phyloP scores from a whole-genome alignment of 1,140 invertebrate genomes.

The Stegodyphus dumicola region DNA sequence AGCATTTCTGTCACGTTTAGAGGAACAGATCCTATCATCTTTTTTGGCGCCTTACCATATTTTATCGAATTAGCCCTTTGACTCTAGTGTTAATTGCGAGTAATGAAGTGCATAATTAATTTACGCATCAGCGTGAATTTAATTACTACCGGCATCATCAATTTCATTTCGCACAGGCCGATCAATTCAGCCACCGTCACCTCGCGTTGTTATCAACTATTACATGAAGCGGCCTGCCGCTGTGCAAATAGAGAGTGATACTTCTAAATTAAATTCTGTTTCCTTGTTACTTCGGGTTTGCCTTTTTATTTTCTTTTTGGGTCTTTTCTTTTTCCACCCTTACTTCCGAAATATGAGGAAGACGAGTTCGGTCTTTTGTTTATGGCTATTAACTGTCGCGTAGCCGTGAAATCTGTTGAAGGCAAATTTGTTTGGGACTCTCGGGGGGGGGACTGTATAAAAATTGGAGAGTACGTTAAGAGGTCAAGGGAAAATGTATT shows the following conservation, averaged over 20 bases:
- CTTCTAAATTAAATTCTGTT: conserved; percentile 26
- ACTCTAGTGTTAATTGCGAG: conserved; percentile 45
- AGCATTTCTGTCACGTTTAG: background rate
- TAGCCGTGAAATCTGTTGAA: background rate
- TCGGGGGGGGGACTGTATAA: background rate
- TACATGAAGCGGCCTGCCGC: background rate
- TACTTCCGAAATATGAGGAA: background rate
- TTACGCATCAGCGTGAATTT: conserved; percentile 36
- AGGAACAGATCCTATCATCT: background rate
- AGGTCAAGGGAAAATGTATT: too few relatives aligned
- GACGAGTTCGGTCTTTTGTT: background rate
- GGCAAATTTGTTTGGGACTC: background rate
- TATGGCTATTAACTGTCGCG: background rate
- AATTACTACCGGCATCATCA: conserved; percentile 36
- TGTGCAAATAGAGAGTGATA: conserved; percentile 45
- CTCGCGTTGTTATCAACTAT: background rate
- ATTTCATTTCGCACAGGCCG: conserved; percentile 13
- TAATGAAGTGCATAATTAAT: conserved; percentile 58
- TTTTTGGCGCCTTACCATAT: background rate
- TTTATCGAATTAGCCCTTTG: conserved; percentile 51
- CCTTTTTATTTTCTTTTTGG: background rate
- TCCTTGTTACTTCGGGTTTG: background rate
- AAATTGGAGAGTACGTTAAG: background rate
- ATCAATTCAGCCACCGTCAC: conserved; percentile 4
- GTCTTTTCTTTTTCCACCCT: background rate